These are phyloP conservation scores for Syngnathus typhle DNA, from an alignment of 2,113 vertebrate species.

Conservation along the genomic window DNA sequence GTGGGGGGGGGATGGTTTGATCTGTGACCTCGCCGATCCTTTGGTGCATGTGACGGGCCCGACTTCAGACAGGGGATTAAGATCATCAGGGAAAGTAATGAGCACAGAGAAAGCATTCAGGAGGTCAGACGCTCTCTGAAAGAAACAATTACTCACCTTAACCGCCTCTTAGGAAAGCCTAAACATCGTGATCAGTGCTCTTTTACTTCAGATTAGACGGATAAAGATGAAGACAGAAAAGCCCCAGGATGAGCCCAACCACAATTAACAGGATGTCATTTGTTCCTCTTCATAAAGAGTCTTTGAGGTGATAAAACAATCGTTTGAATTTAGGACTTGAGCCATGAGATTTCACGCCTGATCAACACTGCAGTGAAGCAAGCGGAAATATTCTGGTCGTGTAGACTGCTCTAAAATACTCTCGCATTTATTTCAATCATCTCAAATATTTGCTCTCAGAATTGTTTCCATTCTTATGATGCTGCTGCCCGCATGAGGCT, in stretches of 20 bases:
- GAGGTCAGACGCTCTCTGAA: slow-evolving; percentile 27
- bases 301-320: neutral
- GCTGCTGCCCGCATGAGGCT: slow-evolving; percentile 48
- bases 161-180: neutral
- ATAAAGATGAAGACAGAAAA: slow-evolving; percentile 27
- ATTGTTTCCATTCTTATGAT: slow-evolving; percentile 3
- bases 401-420: too few relatives aligned
- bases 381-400: too few relatives aligned
- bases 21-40: slow-evolving; percentile 55
- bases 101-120: slow-evolving; percentile 55
- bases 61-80: slow-evolving; percentile 59
- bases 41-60: slow-evolving; percentile 47
- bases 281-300: slow-evolving; percentile 27
- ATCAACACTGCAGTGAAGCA: too few relatives aligned
- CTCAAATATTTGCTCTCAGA: neutral
- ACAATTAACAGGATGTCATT: slow-evolving; percentile 25
- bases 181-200: slow-evolving; percentile 15
- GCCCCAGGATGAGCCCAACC: slow-evolving; percentile 2
- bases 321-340: neutral
- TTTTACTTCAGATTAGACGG: slow-evolving; percentile 27
- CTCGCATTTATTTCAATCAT: neutral
- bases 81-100: slow-evolving; percentile 60
- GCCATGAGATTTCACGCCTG: neutral
- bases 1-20: slow-evolving; percentile 49
- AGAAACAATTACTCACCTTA: slow-evolving; percentile 36